phyloP scores from a whole-genome alignment of 2,113 vertebrate species.

The Ctenodactylus gundi region DNA sequence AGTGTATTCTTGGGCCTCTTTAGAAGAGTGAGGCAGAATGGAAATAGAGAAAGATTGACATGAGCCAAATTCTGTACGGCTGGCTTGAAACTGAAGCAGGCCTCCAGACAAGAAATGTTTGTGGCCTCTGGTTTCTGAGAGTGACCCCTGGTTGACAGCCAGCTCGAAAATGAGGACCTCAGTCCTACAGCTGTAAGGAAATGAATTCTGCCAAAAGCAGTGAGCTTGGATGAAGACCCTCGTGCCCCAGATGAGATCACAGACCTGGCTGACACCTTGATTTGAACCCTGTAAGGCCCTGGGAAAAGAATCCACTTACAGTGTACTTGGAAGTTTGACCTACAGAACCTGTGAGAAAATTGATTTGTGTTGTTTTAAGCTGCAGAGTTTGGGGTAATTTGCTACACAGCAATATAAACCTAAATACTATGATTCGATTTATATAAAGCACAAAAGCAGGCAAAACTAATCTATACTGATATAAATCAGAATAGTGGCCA shows the following conservation, averaged over 20 bases:
- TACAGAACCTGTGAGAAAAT: slow-evolving; percentile 15
- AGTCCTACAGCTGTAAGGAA: not conserved
- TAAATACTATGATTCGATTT: slow-evolving; percentile 22
- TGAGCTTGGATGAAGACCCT: not conserved
- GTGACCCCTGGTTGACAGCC: not conserved
- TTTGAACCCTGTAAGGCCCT: not conserved
- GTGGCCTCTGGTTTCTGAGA: not conserved
- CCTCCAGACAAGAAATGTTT: not conserved
- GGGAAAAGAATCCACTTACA: not conserved
- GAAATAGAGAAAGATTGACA: not conserved
- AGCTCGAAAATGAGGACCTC: not conserved
- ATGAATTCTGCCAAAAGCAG: not conserved
- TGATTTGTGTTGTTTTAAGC: slow-evolving; percentile 48
- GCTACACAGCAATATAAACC: slow-evolving; percentile 36
- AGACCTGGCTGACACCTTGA: not conserved
- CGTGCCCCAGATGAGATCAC: not conserved
- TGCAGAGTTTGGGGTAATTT: slow-evolving; percentile 7
- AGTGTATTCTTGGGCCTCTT: not conserved
- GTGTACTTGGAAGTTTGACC: slow-evolving; percentile 22
- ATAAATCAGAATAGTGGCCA: not conserved
- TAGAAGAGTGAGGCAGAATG: not conserved
- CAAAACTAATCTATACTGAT: slow-evolving; percentile 26
- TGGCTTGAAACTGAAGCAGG: not conserved
- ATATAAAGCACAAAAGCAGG: slow-evolving; percentile 43
- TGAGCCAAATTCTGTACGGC: not conserved